Evolutionary conservation across 2,888 invertebrate species (phyloP).

Genomic region (Pseudolycoriella hygida): DNA sequence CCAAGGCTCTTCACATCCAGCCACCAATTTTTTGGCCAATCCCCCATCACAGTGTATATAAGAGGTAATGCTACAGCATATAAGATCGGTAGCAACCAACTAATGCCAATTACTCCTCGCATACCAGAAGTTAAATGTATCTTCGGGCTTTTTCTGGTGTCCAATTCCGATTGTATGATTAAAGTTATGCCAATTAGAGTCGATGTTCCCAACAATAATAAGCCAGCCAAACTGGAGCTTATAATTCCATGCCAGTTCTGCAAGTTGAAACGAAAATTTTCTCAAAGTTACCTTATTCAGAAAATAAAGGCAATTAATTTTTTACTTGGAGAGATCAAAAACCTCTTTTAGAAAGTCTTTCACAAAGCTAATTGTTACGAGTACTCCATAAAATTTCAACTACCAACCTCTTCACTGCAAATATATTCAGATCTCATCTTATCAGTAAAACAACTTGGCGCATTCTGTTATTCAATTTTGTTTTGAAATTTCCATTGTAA

Average conservation of each 20-base stretch:
- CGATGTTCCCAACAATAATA: conserved; percentile 43
- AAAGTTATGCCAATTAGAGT: conserved; percentile 33
- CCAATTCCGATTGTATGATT: conserved; percentile 27
- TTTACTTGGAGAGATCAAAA: too few relatives aligned
- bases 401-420: too few relatives aligned
- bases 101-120: conserved; percentile 27
- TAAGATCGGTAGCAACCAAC: conserved; percentile 27
- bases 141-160: conserved; percentile 20
- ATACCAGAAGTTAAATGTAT: conserved; percentile 18
- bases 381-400: too few relatives aligned
- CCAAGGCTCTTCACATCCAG: conserved; percentile 37
- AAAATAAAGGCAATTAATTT: too few relatives aligned
- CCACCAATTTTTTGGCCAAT: conserved; percentile 42
- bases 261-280: conserved; percentile 19
- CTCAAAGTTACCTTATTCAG: conserved; percentile 5
- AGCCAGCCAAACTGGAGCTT: conserved; percentile 41
- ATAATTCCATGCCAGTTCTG: conserved; percentile 41
- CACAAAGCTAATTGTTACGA: too few relatives aligned
- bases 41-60: conserved; percentile 28
- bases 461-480: too few relatives aligned
- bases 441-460: too few relatives aligned
- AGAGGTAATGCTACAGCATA: conserved; percentile 27
- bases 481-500: too few relatives aligned
- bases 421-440: too few relatives aligned
- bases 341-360: too few relatives aligned